These are phyloP conservation scores for Drosophila subpulchrella DNA, from an alignment of 1,140 invertebrate genomes.

Conservation along the genomic window DNA sequence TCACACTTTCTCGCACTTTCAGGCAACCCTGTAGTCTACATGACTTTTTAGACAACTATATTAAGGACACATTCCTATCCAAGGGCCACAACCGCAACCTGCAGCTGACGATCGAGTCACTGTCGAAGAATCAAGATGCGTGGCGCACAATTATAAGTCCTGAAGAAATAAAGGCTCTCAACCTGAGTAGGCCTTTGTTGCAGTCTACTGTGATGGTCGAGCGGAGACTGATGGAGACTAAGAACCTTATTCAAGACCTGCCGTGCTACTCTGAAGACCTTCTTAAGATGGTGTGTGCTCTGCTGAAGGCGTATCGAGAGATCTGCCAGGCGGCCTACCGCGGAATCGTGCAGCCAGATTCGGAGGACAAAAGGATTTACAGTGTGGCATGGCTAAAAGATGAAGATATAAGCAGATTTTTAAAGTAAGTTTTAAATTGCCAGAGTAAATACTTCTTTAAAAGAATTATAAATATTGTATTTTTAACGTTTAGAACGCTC, in stretches of 20 bases:
- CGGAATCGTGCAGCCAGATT: constrained; percentile 92
- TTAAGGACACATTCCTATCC: constrained; percentile 89
- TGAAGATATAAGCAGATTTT: constrained; percentile 96
- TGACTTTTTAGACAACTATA: constrained; percentile 90
- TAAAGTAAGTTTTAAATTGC: constrained; percentile 86
- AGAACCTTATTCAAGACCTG: constrained; percentile 89
- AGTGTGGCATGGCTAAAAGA: constrained; percentile 97
- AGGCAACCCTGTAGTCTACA: constrained; percentile 88
- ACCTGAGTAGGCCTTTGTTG: constrained; percentile 88
- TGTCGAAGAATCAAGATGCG: constrained; percentile 90
- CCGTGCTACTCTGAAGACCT: constrained; percentile 86
- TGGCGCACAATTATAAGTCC: constrained; percentile 89
- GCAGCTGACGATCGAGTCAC: constrained; percentile 87
- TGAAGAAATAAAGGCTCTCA: constrained; percentile 88
- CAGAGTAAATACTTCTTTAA: background rate
- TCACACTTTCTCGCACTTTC: background rate
- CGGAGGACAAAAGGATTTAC: constrained; percentile 92
- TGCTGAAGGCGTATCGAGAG: constrained; percentile 90
- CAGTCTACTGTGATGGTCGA: constrained; percentile 89
- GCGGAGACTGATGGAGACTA: constrained; percentile 89
- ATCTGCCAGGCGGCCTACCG: constrained; percentile 91
- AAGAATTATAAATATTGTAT: no score
- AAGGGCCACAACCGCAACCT: constrained; percentile 87
- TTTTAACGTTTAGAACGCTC: constrained; percentile 87
- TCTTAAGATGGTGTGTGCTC: constrained; percentile 81